Evolutionary conservation across 2,888 invertebrate species (phyloP).

Genomic region (Papilio demoleus): DNA sequence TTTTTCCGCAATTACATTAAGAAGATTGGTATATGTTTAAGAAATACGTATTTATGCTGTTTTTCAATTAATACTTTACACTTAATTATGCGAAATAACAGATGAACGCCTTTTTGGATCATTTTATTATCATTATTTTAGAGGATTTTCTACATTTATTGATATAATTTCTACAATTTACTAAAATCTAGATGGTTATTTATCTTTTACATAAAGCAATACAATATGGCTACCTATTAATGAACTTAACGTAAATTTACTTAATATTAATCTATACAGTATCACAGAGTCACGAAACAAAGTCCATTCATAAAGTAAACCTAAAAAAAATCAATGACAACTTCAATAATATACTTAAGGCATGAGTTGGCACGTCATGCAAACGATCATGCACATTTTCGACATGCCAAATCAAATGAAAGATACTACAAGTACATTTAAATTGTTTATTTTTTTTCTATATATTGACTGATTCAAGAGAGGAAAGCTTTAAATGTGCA

Average conservation of each 20-base stretch:
- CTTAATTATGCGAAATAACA: no score
- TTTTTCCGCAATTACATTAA: no score
- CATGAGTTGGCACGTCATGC: background rate
- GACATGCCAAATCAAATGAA: background rate
- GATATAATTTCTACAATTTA: conserved; percentile 30
- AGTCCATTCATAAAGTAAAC: conserved; percentile 40
- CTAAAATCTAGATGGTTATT: conserved; percentile 34
- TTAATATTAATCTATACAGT: conserved; percentile 59
- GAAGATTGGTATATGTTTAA: no score
- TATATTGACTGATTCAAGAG: no score
- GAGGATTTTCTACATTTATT: conserved; percentile 16
- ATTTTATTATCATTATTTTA: conserved; percentile 16
- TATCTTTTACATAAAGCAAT: conserved; percentile 39
- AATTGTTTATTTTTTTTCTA: no score
- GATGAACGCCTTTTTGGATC: conserved; percentile 3
- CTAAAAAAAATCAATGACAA: background rate
- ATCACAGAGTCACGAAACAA: conserved; percentile 70
- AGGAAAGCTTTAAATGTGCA: no score
- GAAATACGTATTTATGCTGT: no score
- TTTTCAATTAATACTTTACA: background rate
- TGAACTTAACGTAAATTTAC: conserved; percentile 41
- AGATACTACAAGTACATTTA: background rate
- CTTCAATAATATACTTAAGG: background rate
- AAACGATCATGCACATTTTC: background rate
- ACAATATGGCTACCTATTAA: conserved; percentile 38